Conservation (phyloP, 2,113 vertebrate genomes). For the Natator depressus region DNA sequence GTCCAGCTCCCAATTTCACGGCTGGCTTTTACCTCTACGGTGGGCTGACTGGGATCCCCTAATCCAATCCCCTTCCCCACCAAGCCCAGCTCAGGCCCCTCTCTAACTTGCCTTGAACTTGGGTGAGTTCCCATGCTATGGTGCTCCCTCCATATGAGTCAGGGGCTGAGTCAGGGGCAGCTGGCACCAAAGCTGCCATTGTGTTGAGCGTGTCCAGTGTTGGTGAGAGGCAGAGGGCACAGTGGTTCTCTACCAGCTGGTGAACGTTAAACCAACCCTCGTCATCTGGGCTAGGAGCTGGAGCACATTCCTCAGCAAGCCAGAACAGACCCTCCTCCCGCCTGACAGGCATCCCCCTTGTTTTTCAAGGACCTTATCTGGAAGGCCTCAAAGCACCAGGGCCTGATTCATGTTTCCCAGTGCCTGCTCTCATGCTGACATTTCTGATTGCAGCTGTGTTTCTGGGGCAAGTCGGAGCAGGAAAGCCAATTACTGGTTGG, state of each 20-base stretch:
- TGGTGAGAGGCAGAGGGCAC: not conserved
- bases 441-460: constrained; percentile 50
- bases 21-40: not conserved
- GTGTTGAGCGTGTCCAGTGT: not conserved
- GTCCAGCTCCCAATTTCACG: not conserved
- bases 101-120: not conserved
- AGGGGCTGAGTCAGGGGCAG: not conserved
- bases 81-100: too few species aligned
- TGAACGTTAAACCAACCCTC: not conserved
- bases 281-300: not conserved
- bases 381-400: not conserved
- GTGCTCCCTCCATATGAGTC: not conserved
- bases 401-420: constrained; percentile 7
- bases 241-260: not conserved
- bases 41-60: not conserved
- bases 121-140: not conserved
- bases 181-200: not conserved
- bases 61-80: not conserved
- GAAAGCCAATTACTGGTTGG: constrained; percentile 71
- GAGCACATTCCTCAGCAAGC: constrained; percentile 19
- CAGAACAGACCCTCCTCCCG: not conserved
- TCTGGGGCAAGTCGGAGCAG: constrained; percentile 72
- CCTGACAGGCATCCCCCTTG: not conserved
- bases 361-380: not conserved
- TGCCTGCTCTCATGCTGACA: not conserved